phyloP scores from a whole-genome alignment of 1,140 invertebrate species.

The Ctenoplectra terminalis region DNA sequence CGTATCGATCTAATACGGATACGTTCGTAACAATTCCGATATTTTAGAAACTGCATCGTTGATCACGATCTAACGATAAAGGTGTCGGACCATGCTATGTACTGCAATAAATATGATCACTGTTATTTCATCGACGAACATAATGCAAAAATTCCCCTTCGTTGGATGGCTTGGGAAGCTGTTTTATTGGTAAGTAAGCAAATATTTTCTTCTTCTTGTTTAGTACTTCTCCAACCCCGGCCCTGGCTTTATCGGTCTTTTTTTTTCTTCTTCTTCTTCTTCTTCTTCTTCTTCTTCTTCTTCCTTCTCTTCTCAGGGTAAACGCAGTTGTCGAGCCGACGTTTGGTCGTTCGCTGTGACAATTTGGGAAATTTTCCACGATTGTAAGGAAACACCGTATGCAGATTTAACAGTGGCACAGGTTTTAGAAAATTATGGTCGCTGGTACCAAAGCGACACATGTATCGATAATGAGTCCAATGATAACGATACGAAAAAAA shows the following conservation, averaged over 20 bases:
- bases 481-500: constrained; percentile 74
- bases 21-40: not conserved
- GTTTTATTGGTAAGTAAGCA: constrained; percentile 87
- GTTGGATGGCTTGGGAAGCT: constrained; percentile 95
- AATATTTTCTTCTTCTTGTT: no score
- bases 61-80: constrained; percentile 91
- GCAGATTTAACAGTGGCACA: constrained; percentile 90
- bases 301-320: constrained; percentile 83
- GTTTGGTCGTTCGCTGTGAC: constrained; percentile 92
- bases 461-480: constrained; percentile 74
- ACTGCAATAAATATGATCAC: constrained; percentile 90
- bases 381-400: constrained; percentile 88
- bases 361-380: constrained; percentile 90
- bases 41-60: constrained; percentile 92
- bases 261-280: no score
- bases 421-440: constrained; percentile 89
- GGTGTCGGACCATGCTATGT: constrained; percentile 95
- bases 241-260: no score
- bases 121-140: constrained; percentile 94
- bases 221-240: no score
- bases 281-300: not conserved
- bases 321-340: constrained; percentile 88
- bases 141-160: constrained; percentile 90
- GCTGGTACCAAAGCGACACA: constrained; percentile 84
- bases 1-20: not conserved